Percentiles rank a stretch among this genome's conserved stretches.
Evolutionary conservation across 30 jellyfish, hydroid and myxozoan species (phyloP).

Genomic region (Aurelia sp.): DNA sequence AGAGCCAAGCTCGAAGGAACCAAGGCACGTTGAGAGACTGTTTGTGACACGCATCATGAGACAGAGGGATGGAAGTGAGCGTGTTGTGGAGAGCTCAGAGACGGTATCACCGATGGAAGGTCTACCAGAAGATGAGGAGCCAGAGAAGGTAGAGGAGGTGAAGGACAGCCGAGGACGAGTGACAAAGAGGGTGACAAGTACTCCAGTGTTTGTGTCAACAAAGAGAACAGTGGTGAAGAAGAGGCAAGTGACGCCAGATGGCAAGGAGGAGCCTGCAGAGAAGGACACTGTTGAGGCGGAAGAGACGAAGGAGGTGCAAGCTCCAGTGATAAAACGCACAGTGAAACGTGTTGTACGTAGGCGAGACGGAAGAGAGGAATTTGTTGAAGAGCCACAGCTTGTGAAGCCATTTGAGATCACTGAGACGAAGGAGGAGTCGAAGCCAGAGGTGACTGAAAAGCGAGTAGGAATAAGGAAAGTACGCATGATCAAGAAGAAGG

Average conservation of each 20-base stretch:
- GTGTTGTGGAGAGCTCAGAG: slow-evolving; percentile 75
- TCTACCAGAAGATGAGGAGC: slow-evolving; percentile 76
- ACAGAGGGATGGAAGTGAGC: slow-evolving; percentile 84
- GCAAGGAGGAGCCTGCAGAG: slow-evolving; percentile 59
- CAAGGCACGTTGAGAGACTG: slow-evolving; percentile 78
- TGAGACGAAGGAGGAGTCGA: slow-evolving; percentile 33
- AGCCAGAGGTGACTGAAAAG: slow-evolving; percentile 65
- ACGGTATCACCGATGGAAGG: slow-evolving; percentile 74
- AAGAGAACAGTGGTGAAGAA: slow-evolving; percentile 53
- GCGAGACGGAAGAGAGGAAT: slow-evolving; percentile 75
- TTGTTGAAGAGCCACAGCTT: slow-evolving; percentile 43
- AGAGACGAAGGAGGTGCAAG: slow-evolving; percentile 40
- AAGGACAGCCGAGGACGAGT: slow-evolving; percentile 61
- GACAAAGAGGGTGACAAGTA: slow-evolving; percentile 48
- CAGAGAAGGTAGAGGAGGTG: slow-evolving; percentile 46
- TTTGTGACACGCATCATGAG: slow-evolving; percentile 76
- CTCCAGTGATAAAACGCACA: slow-evolving; percentile 48
- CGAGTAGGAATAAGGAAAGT: background rate
- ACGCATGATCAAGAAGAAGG: slow-evolving; percentile 50
- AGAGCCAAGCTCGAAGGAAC: slow-evolving; percentile 54
- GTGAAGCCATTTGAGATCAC: slow-evolving; percentile 60
- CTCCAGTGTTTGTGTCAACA: slow-evolving; percentile 63
- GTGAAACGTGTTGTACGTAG: slow-evolving; percentile 44
- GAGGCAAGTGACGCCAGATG: slow-evolving; percentile 72
- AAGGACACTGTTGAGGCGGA: slow-evolving; percentile 11